These are phyloP conservation scores for Microcebus lehilahytsara DNA, from an alignment of 2,113 vertebrate species.

Conservation along the genomic window DNA sequence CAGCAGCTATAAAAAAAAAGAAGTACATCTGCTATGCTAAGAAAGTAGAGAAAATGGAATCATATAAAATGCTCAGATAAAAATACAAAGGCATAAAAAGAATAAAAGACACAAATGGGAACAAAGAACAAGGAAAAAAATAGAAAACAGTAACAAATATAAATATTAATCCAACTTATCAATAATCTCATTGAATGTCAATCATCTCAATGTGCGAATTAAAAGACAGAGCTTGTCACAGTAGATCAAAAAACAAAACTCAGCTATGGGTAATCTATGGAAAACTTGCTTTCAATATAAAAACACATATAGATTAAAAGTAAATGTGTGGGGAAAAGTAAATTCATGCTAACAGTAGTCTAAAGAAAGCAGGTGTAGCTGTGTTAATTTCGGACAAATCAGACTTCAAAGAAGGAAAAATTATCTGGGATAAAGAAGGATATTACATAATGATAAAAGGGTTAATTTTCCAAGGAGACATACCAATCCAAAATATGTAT, in stretches of 20 bases:
- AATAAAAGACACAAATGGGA: background rate
- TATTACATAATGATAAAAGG: background rate
- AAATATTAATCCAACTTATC: background rate
- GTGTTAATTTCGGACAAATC: background rate
- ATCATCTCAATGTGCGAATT: background rate
- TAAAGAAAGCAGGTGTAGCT: background rate
- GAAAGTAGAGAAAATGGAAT: background rate
- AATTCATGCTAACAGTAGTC: background rate
- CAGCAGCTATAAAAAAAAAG: background rate
- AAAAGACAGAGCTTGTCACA: background rate
- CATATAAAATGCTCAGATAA: background rate
- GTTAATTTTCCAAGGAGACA: background rate
- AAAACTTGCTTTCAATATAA: background rate
- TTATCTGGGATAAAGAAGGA: background rate
- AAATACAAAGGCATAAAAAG: background rate
- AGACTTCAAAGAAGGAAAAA: background rate
- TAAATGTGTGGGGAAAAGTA: background rate
- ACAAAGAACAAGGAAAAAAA: background rate
- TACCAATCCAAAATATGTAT: background rate
- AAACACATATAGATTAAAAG: background rate
- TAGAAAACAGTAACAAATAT: background rate
- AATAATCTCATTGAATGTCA: background rate
- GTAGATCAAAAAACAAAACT: background rate
- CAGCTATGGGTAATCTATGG: background rate
- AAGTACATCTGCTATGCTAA: background rate